Evolutionary conservation across 2,113 vertebrate species (phyloP).

Genomic region (Romanogobio albipinnatus): DNA sequence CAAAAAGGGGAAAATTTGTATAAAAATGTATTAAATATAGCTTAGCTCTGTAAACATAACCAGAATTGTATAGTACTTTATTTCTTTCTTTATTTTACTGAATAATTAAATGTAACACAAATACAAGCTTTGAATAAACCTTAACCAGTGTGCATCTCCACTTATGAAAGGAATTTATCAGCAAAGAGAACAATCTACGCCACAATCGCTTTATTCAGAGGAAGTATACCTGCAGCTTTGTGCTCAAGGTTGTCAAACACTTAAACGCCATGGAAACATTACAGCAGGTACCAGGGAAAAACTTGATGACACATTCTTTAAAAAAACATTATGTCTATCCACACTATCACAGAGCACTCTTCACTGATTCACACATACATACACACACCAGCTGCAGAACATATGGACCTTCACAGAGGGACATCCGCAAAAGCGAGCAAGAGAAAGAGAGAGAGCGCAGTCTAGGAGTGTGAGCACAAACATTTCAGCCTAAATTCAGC

Average conservation of each 20-base stretch:
- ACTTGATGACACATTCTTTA: slow-evolving; percentile 47
- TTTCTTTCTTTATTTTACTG: background rate
- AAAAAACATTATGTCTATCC: slow-evolving; percentile 45
- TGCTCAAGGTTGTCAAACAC: slow-evolving; percentile 16
- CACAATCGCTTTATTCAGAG: slow-evolving; percentile 7
- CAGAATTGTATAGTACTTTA: too few species aligned
- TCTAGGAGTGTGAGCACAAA: slow-evolving; percentile 55
- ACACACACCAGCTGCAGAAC: slow-evolving; percentile 55
- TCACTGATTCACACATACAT: slow-evolving; percentile 38
- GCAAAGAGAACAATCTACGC: slow-evolving; percentile 26
- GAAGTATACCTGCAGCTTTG: slow-evolving; percentile 13
- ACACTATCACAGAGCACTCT: slow-evolving; percentile 35
- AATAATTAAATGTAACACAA: background rate
- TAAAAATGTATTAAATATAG: too few species aligned
- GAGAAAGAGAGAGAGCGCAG: slow-evolving; percentile 1
- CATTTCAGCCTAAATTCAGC: slow-evolving; percentile 51
- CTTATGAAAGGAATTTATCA: slow-evolving; percentile 18
- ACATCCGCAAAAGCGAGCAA: slow-evolving; percentile 5
- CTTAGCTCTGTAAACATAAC: background rate
- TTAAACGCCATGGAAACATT: slow-evolving; percentile 39
- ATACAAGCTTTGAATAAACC: slow-evolving; percentile 3
- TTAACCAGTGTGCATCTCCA: background rate
- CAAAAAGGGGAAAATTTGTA: too few species aligned
- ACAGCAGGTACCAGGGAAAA: slow-evolving; percentile 19
- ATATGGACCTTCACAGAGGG: slow-evolving; percentile 59